Evolutionary conservation across 2,888 invertebrate genomes (phyloP).

Genomic region (Sminthurinus aureus): DNA sequence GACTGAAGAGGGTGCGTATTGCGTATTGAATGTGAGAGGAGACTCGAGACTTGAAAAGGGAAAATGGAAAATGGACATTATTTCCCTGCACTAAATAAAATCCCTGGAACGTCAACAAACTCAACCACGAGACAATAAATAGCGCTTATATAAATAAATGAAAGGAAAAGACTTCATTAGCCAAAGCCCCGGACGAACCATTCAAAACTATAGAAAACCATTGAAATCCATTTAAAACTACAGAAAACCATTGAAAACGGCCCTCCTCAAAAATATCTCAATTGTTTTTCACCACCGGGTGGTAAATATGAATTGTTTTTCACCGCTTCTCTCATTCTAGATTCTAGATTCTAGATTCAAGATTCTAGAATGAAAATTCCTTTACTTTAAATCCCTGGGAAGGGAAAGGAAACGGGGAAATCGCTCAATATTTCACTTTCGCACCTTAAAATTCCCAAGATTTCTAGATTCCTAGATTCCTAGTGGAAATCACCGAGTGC

Average conservation of each 20-base stretch:
- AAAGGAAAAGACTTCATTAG: slow-evolving; percentile 23
- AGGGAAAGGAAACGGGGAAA: not conserved
- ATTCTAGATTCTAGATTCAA: too few relatives aligned
- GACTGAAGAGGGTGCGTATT: too few relatives aligned
- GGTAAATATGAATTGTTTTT: not conserved
- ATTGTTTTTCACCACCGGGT: slow-evolving; percentile 20
- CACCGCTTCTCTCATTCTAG: not conserved
- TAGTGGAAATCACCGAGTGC: not conserved
- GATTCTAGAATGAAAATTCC: not conserved
- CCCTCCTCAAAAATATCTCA: slow-evolving; percentile 7
- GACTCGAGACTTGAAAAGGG: not conserved
- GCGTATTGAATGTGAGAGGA: not conserved
- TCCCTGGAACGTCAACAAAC: not conserved
- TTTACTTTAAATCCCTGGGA: not conserved
- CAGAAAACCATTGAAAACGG: too few relatives aligned
- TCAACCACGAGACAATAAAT: slow-evolving; percentile 9
- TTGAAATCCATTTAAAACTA: too few relatives aligned
- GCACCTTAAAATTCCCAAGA: not conserved
- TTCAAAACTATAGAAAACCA: too few relatives aligned
- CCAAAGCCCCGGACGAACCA: not conserved
- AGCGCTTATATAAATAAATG: slow-evolving; percentile 23
- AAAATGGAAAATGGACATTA: not conserved
- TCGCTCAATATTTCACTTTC: not conserved
- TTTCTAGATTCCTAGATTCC: too few relatives aligned
- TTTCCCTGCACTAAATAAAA: not conserved